Evolutionary conservation across 2,113 vertebrate genomes (phyloP).

Genomic region (Boleophthalmus pectinirostris): DNA sequence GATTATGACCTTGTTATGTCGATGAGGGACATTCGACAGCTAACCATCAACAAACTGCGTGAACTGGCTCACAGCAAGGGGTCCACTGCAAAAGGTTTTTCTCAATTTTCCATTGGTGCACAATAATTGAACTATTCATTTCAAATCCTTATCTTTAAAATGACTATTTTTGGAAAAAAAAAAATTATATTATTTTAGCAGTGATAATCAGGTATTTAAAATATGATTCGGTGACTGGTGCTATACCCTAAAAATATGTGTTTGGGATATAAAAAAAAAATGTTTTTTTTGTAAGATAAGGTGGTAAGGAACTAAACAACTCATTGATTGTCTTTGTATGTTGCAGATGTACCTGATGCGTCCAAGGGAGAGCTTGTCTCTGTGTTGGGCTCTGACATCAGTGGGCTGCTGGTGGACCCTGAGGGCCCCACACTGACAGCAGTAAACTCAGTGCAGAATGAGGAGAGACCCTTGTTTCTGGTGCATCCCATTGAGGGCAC

Average conservation of each 20-base stretch:
- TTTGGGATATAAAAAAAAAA: too few relatives aligned
- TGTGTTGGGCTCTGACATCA: constrained; percentile 78
- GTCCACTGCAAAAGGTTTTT: constrained; percentile 67
- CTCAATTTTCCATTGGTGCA: not conserved
- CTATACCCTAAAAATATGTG: too few relatives aligned
- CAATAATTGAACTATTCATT: too few relatives aligned
- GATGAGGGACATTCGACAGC: constrained; percentile 89
- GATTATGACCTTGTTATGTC: constrained; percentile 89
- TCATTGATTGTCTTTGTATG: not conserved
- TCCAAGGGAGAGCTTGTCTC: constrained; percentile 33
- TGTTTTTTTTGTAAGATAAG: not conserved
- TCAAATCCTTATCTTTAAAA: too few relatives aligned
- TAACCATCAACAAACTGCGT: constrained; percentile 87
- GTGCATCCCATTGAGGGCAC: constrained; percentile 96
- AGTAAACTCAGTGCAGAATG: constrained; percentile 86
- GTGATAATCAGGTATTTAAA: too few relatives aligned
- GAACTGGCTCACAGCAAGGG: constrained; percentile 77
- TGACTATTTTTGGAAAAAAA: too few relatives aligned
- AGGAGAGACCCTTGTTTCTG: constrained; percentile 87
- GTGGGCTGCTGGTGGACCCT: constrained; percentile 85
- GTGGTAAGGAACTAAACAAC: not conserved
- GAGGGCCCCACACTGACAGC: constrained; percentile 79
- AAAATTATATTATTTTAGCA: too few relatives aligned
- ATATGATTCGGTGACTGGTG: too few relatives aligned
- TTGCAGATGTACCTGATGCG: constrained; percentile 45